Evolutionary conservation across 2,113 vertebrate genomes (phyloP).

Genomic region (Camelus dromedarius): DNA sequence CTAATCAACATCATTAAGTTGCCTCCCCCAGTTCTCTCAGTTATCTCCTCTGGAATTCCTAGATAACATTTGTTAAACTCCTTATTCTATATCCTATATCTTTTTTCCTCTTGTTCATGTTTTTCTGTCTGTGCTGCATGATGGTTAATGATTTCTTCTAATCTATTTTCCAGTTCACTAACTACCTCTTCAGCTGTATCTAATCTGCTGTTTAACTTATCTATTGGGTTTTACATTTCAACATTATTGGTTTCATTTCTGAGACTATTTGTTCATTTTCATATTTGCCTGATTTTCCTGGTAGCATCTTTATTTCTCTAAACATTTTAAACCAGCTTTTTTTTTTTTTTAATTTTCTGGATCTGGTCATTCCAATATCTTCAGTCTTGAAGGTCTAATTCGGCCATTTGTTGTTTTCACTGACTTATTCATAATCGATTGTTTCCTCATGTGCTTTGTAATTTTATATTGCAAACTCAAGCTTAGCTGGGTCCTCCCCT

Average conservation of each 20-base stretch:
- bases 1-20: neutral
- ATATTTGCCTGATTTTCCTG: conserved; percentile 38
- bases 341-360: neutral
- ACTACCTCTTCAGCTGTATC: conserved; percentile 50
- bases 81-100: neutral
- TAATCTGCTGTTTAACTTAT: conserved; percentile 48
- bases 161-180: conserved; percentile 64
- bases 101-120: neutral
- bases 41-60: neutral
- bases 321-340: conserved; percentile 21
- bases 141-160: conserved; percentile 47
- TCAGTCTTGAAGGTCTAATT: neutral
- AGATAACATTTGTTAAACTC: neutral
- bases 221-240: conserved; percentile 34
- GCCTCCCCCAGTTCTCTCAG: neutral
- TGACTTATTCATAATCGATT: neutral
- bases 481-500: neutral
- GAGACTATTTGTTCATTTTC: conserved; percentile 45
- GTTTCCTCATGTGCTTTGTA: neutral
- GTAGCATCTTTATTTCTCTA: conserved; percentile 42
- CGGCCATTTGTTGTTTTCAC: neutral
- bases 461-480: neutral
- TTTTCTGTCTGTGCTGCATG: conserved; percentile 36
- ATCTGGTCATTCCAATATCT: neutral
- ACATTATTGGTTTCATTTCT: conserved; percentile 56